Evolutionary conservation across 2,113 vertebrate genomes (phyloP).

Genomic region (Saguinus imperator): DNA sequence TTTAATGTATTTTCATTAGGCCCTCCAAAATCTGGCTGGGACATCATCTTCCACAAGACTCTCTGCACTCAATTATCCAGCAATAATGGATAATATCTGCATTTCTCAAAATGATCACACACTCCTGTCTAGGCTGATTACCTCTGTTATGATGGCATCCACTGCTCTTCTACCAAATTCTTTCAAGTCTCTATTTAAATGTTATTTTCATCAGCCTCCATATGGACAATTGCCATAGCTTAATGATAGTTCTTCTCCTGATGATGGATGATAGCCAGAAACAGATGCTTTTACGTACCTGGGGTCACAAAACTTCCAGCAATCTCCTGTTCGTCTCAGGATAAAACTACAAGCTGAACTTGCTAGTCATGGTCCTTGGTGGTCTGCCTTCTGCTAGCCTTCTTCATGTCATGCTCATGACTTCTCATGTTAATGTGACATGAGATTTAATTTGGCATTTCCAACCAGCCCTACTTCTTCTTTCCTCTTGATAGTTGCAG

Average conservation of each 20-base stretch:
- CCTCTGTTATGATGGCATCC: background rate
- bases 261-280: background rate
- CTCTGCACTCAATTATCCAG: background rate
- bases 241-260: background rate
- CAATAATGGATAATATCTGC: background rate
- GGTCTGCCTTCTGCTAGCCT: background rate
- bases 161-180: background rate
- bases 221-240: accelerated
- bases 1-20: background rate
- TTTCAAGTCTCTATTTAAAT: background rate
- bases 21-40: background rate
- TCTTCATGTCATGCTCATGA: background rate
- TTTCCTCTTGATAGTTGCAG: background rate
- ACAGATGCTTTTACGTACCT: background rate
- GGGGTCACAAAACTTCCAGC: background rate
- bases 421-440: too few species aligned
- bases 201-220: background rate
- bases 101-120: background rate
- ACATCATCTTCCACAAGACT: too few species aligned
- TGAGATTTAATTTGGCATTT: background rate
- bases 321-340: background rate
- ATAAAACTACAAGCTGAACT: background rate
- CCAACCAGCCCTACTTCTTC: background rate
- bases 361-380: background rate
- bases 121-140: background rate